phyloP scores from a whole-genome alignment of 2,888 invertebrate species.

The Crepidodera aurea region DNA sequence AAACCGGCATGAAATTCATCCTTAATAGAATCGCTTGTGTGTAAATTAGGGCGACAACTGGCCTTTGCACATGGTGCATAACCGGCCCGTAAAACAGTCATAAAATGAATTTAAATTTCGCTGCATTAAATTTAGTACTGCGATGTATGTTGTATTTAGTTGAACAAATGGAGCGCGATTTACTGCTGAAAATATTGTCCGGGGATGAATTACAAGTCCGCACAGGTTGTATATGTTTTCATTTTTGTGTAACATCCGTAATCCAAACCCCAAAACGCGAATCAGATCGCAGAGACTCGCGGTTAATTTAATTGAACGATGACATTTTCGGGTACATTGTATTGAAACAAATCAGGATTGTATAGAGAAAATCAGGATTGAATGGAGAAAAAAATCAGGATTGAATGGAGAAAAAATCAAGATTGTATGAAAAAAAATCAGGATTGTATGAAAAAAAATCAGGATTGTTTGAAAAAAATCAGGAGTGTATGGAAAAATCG shows the following conservation, averaged over 20 bases:
- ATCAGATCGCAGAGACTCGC: too few relatives aligned
- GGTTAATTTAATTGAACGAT: too few relatives aligned
- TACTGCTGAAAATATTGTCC: conserved; percentile 1
- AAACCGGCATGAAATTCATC: not conserved
- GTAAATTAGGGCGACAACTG: conserved; percentile 5
- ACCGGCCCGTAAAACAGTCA: conserved; percentile 1
- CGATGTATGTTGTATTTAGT: conserved; percentile 7
- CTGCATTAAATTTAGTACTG: conserved; percentile 9
- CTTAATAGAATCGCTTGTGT: not conserved
- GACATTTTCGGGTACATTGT: too few relatives aligned
- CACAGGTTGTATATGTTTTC: not conserved
- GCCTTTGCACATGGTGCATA: conserved; percentile 1
- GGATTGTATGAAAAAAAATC: too few relatives aligned
- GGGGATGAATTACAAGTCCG: not conserved
- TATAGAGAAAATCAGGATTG: too few relatives aligned
- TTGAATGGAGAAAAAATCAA: too few relatives aligned
- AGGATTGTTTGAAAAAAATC: too few relatives aligned
- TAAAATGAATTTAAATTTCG: conserved; percentile 12
- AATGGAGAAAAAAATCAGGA: too few relatives aligned
- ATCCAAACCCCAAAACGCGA: not conserved
- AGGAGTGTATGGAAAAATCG: too few relatives aligned
- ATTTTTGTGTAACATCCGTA: not conserved
- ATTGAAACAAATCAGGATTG: too few relatives aligned
- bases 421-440: too few relatives aligned
- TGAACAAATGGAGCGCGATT: conserved; percentile 6